Percentiles rank a stretch among this genome's conserved stretches.
These are phyloP conservation scores for Callitettix versicolor DNA, from an alignment of 1,140 invertebrate species.

Conservation along the genomic window DNA sequence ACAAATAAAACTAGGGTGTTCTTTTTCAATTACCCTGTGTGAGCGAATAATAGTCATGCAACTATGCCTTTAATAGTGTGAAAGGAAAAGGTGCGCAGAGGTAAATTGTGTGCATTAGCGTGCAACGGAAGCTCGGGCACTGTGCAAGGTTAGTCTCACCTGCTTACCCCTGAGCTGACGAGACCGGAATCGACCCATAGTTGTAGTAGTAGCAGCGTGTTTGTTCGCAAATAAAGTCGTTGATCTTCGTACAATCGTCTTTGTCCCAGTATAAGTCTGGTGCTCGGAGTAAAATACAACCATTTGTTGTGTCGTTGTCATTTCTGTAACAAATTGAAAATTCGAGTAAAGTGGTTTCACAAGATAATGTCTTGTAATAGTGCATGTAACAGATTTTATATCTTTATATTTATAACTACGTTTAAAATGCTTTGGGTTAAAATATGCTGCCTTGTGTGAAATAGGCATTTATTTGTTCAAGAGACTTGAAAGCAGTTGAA, in stretches of 20 bases:
- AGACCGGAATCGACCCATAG: conserved; percentile 78
- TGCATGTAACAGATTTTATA: background rate
- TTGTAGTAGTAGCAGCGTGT: conserved; percentile 84
- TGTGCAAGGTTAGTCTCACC: conserved; percentile 37
- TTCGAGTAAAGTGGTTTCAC: background rate
- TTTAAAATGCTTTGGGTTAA: too few relatives aligned
- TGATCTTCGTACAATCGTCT: conserved; percentile 67
- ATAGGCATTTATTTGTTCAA: too few relatives aligned
- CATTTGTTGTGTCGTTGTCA: conserved; percentile 51
- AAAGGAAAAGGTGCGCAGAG: background rate
- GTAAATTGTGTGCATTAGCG: conserved; percentile 2
- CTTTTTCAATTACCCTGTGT: too few relatives aligned
- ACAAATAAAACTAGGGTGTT: too few relatives aligned
- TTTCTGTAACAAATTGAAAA: conserved; percentile 35
- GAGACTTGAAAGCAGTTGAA: too few relatives aligned
- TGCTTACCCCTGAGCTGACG: conserved; percentile 79
- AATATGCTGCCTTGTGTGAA: too few relatives aligned
- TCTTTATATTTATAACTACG: too few relatives aligned
- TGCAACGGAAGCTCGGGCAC: background rate
- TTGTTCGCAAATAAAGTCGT: conserved; percentile 81
- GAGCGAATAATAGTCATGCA: too few relatives aligned
- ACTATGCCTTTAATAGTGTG: too few relatives aligned
- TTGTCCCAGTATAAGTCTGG: conserved; percentile 67
- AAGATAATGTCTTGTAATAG: background rate
- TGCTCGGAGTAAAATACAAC: conserved; percentile 62